These are phyloP conservation scores for Drosophila bunnanda DNA, from an alignment of 2,888 invertebrate genomes.

Conservation along the genomic window DNA sequence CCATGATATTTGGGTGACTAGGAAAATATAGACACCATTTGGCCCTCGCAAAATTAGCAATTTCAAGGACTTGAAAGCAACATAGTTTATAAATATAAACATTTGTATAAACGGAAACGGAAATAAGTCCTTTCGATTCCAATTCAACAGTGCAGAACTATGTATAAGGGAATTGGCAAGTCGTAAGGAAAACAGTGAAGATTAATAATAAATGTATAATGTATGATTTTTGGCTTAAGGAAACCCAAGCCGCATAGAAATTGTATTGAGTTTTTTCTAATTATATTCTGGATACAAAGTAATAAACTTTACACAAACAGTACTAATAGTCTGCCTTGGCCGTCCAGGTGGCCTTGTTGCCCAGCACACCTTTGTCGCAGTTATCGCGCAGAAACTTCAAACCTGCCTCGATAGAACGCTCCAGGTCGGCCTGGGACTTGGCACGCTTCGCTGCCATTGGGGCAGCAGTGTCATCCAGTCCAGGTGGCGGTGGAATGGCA, in stretches of 20 bases:
- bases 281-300: constrained; percentile 64
- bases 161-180: neutral
- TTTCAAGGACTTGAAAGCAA: constrained; percentile 2
- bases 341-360: constrained; percentile 83
- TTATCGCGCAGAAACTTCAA: constrained; percentile 86
- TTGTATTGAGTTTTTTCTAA: constrained; percentile 57
- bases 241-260: constrained; percentile 42
- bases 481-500: constrained; percentile 88
- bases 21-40: neutral
- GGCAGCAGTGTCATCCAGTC: constrained; percentile 86
- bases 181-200: constrained; percentile 9
- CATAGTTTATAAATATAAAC: constrained; percentile 11
- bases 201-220: constrained; percentile 14
- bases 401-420: constrained; percentile 86
- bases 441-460: constrained; percentile 65
- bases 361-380: constrained; percentile 84
- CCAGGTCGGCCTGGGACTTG: constrained; percentile 80
- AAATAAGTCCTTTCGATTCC: neutral
- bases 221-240: constrained; percentile 6
- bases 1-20: neutral
- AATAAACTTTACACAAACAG: constrained; percentile 57
- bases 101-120: neutral
- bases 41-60: neutral
- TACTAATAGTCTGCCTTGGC: constrained; percentile 83
- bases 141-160: neutral